Evolutionary conservation across 2,888 invertebrate species (phyloP).

Genomic region (Drosophila seclusa): DNA sequence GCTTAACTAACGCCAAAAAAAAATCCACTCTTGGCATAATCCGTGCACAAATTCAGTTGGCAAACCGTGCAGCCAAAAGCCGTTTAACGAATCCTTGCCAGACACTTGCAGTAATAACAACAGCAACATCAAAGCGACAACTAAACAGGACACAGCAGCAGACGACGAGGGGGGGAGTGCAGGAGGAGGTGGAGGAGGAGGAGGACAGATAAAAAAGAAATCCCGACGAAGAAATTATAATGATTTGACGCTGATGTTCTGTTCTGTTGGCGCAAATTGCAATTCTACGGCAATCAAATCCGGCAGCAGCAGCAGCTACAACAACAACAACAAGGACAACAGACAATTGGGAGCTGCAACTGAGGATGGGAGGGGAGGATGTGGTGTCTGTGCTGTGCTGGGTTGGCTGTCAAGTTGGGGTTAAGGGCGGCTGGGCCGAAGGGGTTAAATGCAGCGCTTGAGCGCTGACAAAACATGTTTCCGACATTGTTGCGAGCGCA

Average conservation of each 20-base stretch:
- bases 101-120: conserved; percentile 39
- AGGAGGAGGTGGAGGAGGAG: conserved; percentile 11
- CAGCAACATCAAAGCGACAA: conserved; percentile 42
- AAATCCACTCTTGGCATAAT: conserved; percentile 17
- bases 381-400: neutral
- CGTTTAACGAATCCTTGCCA: conserved; percentile 47
- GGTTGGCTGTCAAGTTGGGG: conserved; percentile 18
- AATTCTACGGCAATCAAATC: conserved; percentile 79
- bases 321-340: conserved; percentile 48
- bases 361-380: neutral
- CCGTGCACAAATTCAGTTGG: conserved; percentile 20
- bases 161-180: neutral
- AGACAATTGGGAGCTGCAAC: conserved; percentile 37
- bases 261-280: conserved; percentile 79
- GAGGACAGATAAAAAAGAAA: conserved; percentile 33
- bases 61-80: conserved; percentile 31
- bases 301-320: conserved; percentile 38
- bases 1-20: neutral
- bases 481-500: conserved; percentile 62
- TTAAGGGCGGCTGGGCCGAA: conserved; percentile 35
- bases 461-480: conserved; percentile 78
- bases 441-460: conserved; percentile 76
- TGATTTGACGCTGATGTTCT: conserved; percentile 80
- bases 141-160: conserved; percentile 2
- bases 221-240: conserved; percentile 75